Evolutionary conservation across 37 sponge, comb jelly and placozoan genomes (phyloP).

Genomic region (Oscarella lobularis): DNA sequence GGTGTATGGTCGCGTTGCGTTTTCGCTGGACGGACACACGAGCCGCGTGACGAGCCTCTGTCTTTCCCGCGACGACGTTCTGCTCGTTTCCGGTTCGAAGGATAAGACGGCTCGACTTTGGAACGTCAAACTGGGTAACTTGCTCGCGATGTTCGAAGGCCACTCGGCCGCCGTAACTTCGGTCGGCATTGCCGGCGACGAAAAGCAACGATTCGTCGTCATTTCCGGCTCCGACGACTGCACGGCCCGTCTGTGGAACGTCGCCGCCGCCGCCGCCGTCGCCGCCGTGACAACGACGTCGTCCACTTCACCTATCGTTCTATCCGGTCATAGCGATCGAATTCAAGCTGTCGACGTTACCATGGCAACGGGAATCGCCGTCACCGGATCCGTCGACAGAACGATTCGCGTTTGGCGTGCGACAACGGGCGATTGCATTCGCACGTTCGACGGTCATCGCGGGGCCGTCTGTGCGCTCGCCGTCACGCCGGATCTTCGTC

Average conservation of each 20-base stretch:
- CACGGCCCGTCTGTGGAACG: constrained; percentile 16
- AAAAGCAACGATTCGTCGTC: background rate
- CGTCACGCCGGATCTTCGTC: background rate
- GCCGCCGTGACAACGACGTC: constrained; percentile 1
- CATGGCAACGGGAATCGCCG: background rate
- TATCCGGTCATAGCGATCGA: constrained; percentile 4
- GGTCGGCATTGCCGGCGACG: constrained; percentile 15
- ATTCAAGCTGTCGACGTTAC: background rate
- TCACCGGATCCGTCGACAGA: background rate
- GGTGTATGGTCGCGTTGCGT: background rate
- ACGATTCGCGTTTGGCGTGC: background rate
- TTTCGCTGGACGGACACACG: background rate
- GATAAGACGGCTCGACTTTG: constrained; percentile 40
- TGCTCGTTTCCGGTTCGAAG: constrained; percentile 19
- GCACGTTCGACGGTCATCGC: constrained; percentile 9
- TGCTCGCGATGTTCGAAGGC: constrained; percentile 38
- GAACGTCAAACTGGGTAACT: constrained; percentile 24
- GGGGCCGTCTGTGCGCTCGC: constrained; percentile 6
- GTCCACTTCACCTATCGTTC: too few species aligned
- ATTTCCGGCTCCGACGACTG: constrained; percentile 15
- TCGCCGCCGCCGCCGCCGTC: constrained; percentile 32
- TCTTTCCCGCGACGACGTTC: background rate
- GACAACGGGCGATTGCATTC: background rate
- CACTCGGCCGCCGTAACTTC: constrained; percentile 46
- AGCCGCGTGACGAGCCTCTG: background rate